Evolutionary conservation across 1,140 invertebrate genomes (phyloP).

Genomic region (Penaeus vannamei): DNA sequence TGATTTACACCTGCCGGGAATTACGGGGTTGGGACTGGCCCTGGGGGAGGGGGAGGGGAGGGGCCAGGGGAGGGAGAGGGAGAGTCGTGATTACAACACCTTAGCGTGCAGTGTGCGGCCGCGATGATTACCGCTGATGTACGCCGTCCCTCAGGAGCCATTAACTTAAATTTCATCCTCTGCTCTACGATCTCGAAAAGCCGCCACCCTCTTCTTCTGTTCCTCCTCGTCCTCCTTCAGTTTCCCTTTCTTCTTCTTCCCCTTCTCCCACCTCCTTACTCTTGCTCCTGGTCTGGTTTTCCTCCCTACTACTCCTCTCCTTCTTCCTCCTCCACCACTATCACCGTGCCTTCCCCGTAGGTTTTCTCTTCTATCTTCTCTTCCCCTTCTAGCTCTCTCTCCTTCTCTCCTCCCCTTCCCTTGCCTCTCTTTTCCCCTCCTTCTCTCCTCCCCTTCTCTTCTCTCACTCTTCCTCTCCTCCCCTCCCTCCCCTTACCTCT

Average conservation of each 20-base stretch:
- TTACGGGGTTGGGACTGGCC: not conserved
- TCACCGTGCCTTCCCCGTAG: not conserved
- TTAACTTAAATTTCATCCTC: conserved; percentile 20
- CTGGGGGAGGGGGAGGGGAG: too few species aligned
- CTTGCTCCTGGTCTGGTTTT: not conserved
- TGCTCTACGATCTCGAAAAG: not conserved
- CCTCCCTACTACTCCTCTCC: not conserved
- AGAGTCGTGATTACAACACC: conserved; percentile 10
- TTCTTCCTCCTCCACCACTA: not conserved
- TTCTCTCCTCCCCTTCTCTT: not conserved
- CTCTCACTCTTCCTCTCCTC: not conserved
- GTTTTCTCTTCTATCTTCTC: not conserved
- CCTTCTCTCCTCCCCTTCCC: not conserved
- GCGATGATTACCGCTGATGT: conserved; percentile 26
- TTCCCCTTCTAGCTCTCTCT: not conserved
- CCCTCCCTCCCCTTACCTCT: not conserved
- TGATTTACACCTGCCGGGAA: conserved; percentile 16
- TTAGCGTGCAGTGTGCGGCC: conserved; percentile 2
- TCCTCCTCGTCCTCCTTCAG: not conserved
- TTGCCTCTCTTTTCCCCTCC: not conserved
- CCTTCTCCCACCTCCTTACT: conserved; percentile 7
- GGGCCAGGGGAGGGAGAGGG: not conserved
- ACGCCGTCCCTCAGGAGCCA: conserved; percentile 15
- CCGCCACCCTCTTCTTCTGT: not conserved
- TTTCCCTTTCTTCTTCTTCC: not conserved